phyloP scores from a whole-genome alignment of 2,888 invertebrate genomes.

The Limnephilus lunatus region DNA sequence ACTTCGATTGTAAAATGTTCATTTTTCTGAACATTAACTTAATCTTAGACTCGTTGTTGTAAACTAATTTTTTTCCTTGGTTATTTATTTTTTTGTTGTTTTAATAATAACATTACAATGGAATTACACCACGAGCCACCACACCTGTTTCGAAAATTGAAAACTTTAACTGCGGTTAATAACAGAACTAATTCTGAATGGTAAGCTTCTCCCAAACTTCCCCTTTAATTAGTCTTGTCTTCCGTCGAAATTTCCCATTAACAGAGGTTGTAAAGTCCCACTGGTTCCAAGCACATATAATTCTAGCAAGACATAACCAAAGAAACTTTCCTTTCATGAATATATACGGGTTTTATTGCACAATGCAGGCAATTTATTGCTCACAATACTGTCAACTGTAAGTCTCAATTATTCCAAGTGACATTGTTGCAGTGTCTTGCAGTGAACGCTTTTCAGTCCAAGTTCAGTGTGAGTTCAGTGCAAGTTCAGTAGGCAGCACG shows the following conservation, averaged over 20 bases:
- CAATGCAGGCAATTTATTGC: not conserved
- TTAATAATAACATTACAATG: not conserved
- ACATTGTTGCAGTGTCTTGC: not conserved
- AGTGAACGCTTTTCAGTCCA: not conserved
- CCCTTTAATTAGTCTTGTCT: not conserved
- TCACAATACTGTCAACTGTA: not conserved
- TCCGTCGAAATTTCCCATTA: not conserved
- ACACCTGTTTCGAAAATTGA: no score
- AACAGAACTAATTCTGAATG: no score
- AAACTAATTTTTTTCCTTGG: no score
- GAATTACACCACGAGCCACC: not conserved
- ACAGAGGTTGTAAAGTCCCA: not conserved
- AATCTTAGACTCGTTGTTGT: not conserved
- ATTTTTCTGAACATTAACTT: not conserved
- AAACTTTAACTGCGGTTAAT: no score
- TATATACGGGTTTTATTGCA: not conserved
- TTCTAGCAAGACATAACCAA: not conserved
- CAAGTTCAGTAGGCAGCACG: constrained; percentile 25
- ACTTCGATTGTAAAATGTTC: no score
- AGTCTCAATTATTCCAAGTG: not conserved
- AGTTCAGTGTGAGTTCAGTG: not conserved
- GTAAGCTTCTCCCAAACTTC: not conserved
- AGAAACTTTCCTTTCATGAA: not conserved
- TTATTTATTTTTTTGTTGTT: no score
- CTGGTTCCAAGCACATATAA: not conserved